Base-by-base conservation (phyloP, 2,113 vertebrate genomes). In the Rhizomys pruinosus region DNA sequence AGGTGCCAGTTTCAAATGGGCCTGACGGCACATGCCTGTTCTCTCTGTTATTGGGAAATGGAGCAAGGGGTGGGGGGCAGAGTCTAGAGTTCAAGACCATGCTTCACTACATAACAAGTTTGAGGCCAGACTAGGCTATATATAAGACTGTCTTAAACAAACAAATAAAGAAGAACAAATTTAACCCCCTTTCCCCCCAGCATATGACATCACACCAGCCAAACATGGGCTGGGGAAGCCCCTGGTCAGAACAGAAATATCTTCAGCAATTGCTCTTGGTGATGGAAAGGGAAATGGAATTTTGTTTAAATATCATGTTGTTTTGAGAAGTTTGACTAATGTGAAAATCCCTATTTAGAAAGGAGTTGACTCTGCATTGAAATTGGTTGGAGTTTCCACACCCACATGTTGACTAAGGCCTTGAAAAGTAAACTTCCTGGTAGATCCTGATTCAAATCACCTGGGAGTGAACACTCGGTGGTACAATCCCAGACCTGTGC, bases 341-440 rank as follows among this genome's bases (percentile, higher is more conserved):
- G 95, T 98, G 97, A 98, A 98, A 97, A 97, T 98, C 95, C 82
- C 97, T 97, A 97, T 98, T 98, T 97, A 97, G 97, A 89, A 95
- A 97, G 39, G 73, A 96, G 96, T 91, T 0, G 74, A 95, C 96
- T 72, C 55, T 0, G 88, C 74, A 9, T 90, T 96, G 97, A 97
- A 97, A 89, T 47, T 22, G 96, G 96, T 95, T 37, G 77, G 93
- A 96, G 95, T 98, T 97, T 97, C 97, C 97, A 96, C 96, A 42
- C 95, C 97, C 96, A 89, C 94, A 29, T 91, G 11, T 97, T 78
- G 42, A 97, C 94, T n/a, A 97, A 97, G 94, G 95, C 96, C 77
- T 96, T 89, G 19, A 55, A 98, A 97, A 97, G 96, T 97, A 97
- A 98, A 98, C 97, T 98, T 98, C 97, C 97, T 97, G 96, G 89